Percentiles rank a stretch among this genome's conserved stretches.
Evolutionary conservation across 2,888 invertebrate genomes (phyloP).

Genomic region (Caenorhabditis macrosperma): DNA sequence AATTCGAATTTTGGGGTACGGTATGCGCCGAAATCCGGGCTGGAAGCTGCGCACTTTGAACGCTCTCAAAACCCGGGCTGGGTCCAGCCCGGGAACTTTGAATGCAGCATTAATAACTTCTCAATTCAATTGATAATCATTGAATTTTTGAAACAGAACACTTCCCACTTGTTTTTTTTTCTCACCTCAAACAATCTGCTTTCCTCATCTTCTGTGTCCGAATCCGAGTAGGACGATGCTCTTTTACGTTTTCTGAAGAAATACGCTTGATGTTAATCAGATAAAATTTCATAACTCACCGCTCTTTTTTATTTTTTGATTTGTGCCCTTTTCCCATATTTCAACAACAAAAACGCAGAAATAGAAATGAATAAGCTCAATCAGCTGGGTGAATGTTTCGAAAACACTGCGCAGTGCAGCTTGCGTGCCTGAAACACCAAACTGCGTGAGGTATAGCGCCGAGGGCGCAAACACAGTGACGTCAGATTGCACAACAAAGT

Average conservation of each 20-base stretch:
- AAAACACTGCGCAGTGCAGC: neutral
- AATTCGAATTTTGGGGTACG: too few relatives aligned
- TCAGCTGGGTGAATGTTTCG: neutral
- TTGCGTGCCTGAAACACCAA: too few relatives aligned
- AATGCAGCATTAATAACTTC: too few relatives aligned
- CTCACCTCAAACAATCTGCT: conserved; percentile 17
- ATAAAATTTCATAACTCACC: conserved; percentile 16
- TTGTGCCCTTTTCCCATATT: conserved; percentile 57
- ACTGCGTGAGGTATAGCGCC: too few relatives aligned
- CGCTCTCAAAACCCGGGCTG: too few relatives aligned
- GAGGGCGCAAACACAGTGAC: neutral
- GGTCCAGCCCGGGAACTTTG: too few relatives aligned
- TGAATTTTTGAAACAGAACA: too few relatives aligned
- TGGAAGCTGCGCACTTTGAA: too few relatives aligned
- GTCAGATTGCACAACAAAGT: neutral
- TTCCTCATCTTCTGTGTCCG: conserved; percentile 32
- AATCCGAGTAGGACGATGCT: conserved; percentile 16
- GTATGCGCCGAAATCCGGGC: too few relatives aligned
- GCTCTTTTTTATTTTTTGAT: conserved; percentile 36
- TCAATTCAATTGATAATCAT: too few relatives aligned
- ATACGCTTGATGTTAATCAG: neutral
- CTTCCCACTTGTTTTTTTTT: too few relatives aligned
- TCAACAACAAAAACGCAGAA: neutral
- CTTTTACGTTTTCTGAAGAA: conserved; percentile 37
- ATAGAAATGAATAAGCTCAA: neutral